Conservation (phyloP, 2,113 vertebrate species). For the Cryptomyrus ogoouensis region DNA sequence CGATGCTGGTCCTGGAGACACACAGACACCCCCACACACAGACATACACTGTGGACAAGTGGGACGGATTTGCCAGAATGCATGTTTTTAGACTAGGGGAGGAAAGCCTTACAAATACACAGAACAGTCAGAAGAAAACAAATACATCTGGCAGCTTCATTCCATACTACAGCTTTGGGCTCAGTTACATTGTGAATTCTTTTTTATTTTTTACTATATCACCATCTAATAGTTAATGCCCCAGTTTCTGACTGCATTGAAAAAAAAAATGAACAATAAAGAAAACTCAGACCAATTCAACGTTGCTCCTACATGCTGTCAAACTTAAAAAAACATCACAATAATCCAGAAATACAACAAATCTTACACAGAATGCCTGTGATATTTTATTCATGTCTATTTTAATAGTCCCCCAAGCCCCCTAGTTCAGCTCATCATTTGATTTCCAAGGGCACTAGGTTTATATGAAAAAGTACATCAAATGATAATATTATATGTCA, state of each 20-base stretch:
- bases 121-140: not conserved
- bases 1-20: not conserved
- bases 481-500: not conserved
- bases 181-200: conserved; percentile 59
- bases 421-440: not conserved
- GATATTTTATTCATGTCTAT: not conserved
- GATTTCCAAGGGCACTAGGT: not conserved
- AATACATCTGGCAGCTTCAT: not conserved
- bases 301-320: not conserved
- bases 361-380: conserved; percentile 48
- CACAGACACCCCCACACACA: not conserved
- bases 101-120: not conserved
- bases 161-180: not conserved
- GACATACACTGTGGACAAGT: not conserved
- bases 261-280: not conserved
- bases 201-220: not conserved
- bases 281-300: not conserved
- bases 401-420: not conserved
- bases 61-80: not conserved
- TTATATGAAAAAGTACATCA: not conserved
- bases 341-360: not conserved
- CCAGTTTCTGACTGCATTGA: not conserved
- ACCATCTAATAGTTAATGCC: not conserved
- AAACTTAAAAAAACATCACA: not conserved
- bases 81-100: not conserved